Evolutionary conservation across 1,140 invertebrate species (phyloP), one percentile per base, ranked within the genome.

Genomic region (Dendrolimus punctatus): DNA sequence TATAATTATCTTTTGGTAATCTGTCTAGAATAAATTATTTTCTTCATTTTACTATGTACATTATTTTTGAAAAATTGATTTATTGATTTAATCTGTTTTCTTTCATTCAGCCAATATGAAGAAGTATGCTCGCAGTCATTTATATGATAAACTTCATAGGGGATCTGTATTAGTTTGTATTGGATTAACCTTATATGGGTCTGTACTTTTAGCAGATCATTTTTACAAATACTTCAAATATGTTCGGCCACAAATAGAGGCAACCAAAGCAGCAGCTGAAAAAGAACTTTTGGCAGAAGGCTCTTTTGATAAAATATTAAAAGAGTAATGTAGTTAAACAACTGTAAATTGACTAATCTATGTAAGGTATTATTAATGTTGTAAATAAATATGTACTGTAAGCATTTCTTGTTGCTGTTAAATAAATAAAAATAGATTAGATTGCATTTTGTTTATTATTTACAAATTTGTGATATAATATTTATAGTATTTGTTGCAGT

Each of bases 141-240:
- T 88, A 43, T 73, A 89, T 45, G 86, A 89, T 56, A 85, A 75
- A 69, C 52, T 90, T 45, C 88, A 90, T 60, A 85, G 72, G 76
- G 84, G 86, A 40, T 75, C 73, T 57, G 89, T 90, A n/a, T 52
- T 79, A 40, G 79, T 80, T 42, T 90, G 88, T 66, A 64, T 90
- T 42, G 88, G 75, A 3, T 60, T 89, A 39, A 89, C 89, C 49
- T 36, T 89, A 6, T 87, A 86, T 76, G 88, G 87, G 37, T 66
- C 76, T 10, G 53, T 80, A 8, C 51, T 87, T 36, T 55, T 89
- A 8, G 85, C 75, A 36, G 71, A 87, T 48, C 76, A 87, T 70
- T 73, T 80, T 45, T 88, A 88, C 52, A 77, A 80, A 58, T 88
- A 89, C 62, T 83, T 82, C 47, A 87, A 71, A 53, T 81, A 85